phyloP scores from a whole-genome alignment of 2,888 invertebrate species.

The Patella pellucida region DNA sequence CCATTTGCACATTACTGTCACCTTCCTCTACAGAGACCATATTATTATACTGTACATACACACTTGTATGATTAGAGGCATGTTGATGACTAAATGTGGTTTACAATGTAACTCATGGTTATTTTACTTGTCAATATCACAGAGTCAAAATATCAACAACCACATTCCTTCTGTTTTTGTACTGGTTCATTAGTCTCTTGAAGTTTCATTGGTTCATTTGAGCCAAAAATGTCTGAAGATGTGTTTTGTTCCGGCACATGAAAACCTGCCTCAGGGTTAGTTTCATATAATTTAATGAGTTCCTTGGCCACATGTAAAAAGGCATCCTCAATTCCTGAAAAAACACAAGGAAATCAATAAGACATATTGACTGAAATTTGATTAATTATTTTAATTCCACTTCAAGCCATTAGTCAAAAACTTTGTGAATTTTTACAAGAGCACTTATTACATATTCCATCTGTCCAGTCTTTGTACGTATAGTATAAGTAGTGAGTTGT shows the following conservation, averaged over 20 bases:
- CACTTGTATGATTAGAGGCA: no score
- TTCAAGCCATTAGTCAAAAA: no score
- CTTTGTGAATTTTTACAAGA: no score
- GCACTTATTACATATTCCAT: no score
- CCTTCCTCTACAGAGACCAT: no score
- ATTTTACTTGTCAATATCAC: no score
- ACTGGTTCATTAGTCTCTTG: slow-evolving; percentile 23
- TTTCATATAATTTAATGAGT: slow-evolving; percentile 58
- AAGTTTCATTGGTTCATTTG: slow-evolving; percentile 26
- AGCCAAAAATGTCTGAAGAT: slow-evolving; percentile 34
- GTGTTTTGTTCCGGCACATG: slow-evolving; percentile 36
- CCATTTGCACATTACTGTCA: no score
- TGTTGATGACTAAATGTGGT: no score
- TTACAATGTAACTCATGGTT: no score
- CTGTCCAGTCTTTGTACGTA: no score
- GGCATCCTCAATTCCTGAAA: slow-evolving; percentile 62
- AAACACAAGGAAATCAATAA: neutral
- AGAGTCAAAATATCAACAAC: slow-evolving; percentile 22
- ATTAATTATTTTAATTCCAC: neutral
- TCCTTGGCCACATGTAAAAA: slow-evolving; percentile 61
- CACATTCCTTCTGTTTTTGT: slow-evolving; percentile 17
- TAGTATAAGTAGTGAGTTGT: no score
- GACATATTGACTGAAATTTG: neutral
- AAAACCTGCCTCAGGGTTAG: slow-evolving; percentile 56
- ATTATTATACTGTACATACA: no score